phyloP scores from a whole-genome alignment of 1,140 invertebrate species.

The Drosophila takahashii region DNA sequence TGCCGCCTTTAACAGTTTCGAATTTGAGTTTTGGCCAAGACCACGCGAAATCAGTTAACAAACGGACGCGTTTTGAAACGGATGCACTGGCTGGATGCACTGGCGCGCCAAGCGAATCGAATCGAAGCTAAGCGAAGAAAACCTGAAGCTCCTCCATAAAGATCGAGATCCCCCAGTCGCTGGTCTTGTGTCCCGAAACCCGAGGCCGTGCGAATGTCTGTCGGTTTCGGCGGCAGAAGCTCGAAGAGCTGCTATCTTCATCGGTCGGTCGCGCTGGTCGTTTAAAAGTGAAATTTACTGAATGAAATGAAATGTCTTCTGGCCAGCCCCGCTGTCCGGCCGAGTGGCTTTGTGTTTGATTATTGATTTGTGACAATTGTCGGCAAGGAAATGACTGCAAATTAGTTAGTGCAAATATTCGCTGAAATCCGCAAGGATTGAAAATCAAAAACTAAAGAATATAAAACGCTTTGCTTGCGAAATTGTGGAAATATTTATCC shows the following conservation, averaged over 20 bases:
- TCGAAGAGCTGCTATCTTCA: slow-evolving; percentile 50
- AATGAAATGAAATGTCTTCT: slow-evolving; percentile 75
- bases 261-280: slow-evolving; percentile 46
- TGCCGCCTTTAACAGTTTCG: slow-evolving; percentile 65
- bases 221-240: slow-evolving; percentile 51
- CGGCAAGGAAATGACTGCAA: slow-evolving; percentile 52
- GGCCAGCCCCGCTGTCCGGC: slow-evolving; percentile 47
- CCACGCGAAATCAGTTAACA: slow-evolving; percentile 84
- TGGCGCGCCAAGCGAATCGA: not conserved
- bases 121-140: slow-evolving; percentile 3
- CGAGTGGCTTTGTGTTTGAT: slow-evolving; percentile 47
- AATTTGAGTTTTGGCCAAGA: slow-evolving; percentile 75
- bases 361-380: slow-evolving; percentile 61
- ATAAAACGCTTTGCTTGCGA: not conserved
- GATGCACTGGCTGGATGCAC: slow-evolving; percentile 50
- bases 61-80: slow-evolving; percentile 83
- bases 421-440: slow-evolving; percentile 21
- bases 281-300: slow-evolving; percentile 83
- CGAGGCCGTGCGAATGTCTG: slow-evolving; percentile 61
- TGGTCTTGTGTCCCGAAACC: slow-evolving; percentile 15
- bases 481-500: slow-evolving; percentile 23
- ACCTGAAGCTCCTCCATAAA: slow-evolving; percentile 53
- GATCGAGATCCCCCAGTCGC: slow-evolving; percentile 43
- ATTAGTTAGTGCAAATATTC: slow-evolving; percentile 38
- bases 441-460: slow-evolving; percentile 17